Percentiles rank a stretch among this genome's conserved stretches.
Evolutionary conservation across 2,888 invertebrate species (phyloP).

Genomic region (Loripinus fragilis): DNA sequence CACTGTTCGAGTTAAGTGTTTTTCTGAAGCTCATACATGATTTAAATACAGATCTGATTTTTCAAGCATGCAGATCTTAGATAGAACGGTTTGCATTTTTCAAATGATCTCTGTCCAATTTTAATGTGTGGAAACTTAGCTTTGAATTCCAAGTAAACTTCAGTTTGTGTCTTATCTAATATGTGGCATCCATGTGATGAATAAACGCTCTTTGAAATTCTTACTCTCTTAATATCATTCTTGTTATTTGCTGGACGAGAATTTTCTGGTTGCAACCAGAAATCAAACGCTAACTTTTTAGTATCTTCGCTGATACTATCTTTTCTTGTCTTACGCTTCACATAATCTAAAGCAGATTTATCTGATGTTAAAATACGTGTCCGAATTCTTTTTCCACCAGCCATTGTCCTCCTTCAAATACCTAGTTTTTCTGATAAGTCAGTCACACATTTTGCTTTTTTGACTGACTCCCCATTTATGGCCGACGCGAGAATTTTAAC

Average conservation of each 20-base stretch:
- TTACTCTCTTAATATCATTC: slow-evolving; percentile 30
- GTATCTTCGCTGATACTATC: slow-evolving; percentile 13
- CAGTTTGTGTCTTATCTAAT: slow-evolving; percentile 40
- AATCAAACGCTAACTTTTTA: slow-evolving; percentile 26
- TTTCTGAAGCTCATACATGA: slow-evolving; percentile 28
- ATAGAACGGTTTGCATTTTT: slow-evolving; percentile 34
- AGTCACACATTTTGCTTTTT: slow-evolving; percentile 14
- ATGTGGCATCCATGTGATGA: slow-evolving; percentile 26
- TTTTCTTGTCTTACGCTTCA: slow-evolving; percentile 25
- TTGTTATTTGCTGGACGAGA: slow-evolving; percentile 35
- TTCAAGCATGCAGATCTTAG: slow-evolving; percentile 18
- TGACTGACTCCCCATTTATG: slow-evolving; percentile 32
- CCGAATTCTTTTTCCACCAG: slow-evolving; percentile 17
- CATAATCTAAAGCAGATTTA: slow-evolving; percentile 28
- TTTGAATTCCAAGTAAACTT: slow-evolving; percentile 32
- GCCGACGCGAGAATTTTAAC: slow-evolving; percentile 20
- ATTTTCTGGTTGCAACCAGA: slow-evolving; percentile 29
- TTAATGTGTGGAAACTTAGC: slow-evolving; percentile 29
- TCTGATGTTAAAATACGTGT: slow-evolving; percentile 22
- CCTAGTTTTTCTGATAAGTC: slow-evolving; percentile 29
- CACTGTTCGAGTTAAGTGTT: background rate
- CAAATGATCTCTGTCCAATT: slow-evolving; percentile 34
- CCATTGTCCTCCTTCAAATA: slow-evolving; percentile 21
- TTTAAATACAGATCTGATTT: slow-evolving; percentile 27
- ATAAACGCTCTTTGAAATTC: slow-evolving; percentile 31